A percentile compares a stretch with the other conserved stretches of the same genome.
phyloP scores from a whole-genome alignment of 2,797 vertebrate species.

The Crenichthys baileyi region DNA sequence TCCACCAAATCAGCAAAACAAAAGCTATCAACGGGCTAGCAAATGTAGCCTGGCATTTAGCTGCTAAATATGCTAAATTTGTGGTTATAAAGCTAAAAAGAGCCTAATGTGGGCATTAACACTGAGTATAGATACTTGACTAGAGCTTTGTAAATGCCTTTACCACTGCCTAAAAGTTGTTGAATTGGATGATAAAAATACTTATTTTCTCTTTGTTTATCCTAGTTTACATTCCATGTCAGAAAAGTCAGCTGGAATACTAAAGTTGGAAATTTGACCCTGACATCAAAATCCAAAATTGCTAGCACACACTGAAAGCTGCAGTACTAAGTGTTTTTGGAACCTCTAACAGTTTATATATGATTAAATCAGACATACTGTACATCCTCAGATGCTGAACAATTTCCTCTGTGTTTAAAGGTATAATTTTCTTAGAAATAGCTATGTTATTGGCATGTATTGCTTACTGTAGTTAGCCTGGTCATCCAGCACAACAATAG shows the following conservation, averaged over 20 bases:
- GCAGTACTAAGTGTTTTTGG: not conserved
- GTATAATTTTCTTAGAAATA: not conserved
- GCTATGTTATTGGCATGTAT: not conserved
- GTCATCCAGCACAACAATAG: not conserved
- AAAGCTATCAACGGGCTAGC: not conserved
- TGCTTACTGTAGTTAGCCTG: not conserved
- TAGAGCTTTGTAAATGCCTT: too few relatives aligned
- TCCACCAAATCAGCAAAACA: not conserved
- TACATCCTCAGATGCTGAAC: not conserved
- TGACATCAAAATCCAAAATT: not conserved
- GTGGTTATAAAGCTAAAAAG: not conserved
- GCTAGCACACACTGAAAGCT: not conserved
- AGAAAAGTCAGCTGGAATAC: too few relatives aligned
- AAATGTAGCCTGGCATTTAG: not conserved
- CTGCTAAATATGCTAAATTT: not conserved
- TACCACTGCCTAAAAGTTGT: not conserved
- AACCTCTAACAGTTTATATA: not conserved
- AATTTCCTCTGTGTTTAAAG: not conserved
- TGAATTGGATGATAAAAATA: not conserved
- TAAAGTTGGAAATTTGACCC: not conserved
- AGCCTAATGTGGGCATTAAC: not conserved
- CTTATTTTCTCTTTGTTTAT: not conserved
- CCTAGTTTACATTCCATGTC: not conserved
- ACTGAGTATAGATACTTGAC: not conserved
- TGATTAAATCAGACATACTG: not conserved